Evolutionary conservation across 2,797 vertebrate species (phyloP).

Genomic region (Aphelocoma californica): DNA sequence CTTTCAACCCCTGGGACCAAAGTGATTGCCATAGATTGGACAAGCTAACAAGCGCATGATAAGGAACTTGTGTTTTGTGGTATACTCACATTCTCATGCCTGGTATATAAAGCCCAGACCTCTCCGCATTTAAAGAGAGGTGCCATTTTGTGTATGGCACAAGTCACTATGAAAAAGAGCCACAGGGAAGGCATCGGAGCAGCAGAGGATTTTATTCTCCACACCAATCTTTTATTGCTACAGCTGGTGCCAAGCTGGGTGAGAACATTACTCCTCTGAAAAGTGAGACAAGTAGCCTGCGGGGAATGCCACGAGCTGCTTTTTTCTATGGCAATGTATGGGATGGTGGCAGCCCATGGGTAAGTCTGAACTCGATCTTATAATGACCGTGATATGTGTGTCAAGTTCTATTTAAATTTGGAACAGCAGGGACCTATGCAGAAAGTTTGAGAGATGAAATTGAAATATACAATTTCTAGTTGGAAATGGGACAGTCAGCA

Average conservation of each 20-base stretch:
- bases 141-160: conserved; percentile 79
- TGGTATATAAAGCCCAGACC: conserved; percentile 73
- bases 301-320: conserved; percentile 75
- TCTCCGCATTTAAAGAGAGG: conserved; percentile 80
- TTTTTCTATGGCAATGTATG: conserved; percentile 72
- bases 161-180: conserved; percentile 71
- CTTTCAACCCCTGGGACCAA: conserved; percentile 96
- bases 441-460: conserved; percentile 16
- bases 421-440: not conserved
- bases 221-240: conserved; percentile 70
- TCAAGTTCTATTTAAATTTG: conserved; percentile 34
- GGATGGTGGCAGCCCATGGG: conserved; percentile 80
- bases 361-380: conserved; percentile 79
- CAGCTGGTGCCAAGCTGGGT: conserved; percentile 75
- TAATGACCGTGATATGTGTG: conserved; percentile 25
- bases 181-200: conserved; percentile 72
- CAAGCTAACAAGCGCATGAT: conserved; percentile 99
- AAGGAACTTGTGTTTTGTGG: conserved; percentile 89
- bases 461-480: not conserved
- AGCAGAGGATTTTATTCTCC: conserved; percentile 71
- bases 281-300: conserved; percentile 80
- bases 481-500: not conserved
- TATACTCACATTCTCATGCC: conserved; percentile 78
- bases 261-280: conserved; percentile 75
- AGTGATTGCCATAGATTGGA: conserved; percentile 99